Percentiles rank a stretch among this genome's conserved stretches.
phyloP scores from a whole-genome alignment of 2,113 vertebrate genomes.

The Vulpes vulpes region DNA sequence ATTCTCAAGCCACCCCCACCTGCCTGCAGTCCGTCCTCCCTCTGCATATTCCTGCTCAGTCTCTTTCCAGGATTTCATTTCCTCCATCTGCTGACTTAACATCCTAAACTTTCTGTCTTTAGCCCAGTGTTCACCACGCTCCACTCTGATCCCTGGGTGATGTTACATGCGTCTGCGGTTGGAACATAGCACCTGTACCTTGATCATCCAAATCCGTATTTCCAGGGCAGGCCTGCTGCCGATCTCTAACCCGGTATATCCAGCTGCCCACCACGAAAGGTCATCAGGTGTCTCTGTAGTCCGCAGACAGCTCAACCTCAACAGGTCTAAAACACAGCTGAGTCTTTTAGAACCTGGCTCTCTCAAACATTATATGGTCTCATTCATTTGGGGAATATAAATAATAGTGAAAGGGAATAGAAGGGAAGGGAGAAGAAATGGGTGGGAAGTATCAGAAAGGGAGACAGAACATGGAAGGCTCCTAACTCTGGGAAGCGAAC shows the following conservation, averaged over 20 bases:
- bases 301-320: not conserved
- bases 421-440: no score
- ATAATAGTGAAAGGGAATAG: no score
- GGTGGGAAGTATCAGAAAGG: no score
- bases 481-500: no score
- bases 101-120: slow-evolving; percentile 6
- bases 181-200: not conserved
- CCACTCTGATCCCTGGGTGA: not conserved
- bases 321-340: not conserved
- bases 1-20: not conserved
- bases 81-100: not conserved
- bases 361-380: not conserved
- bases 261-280: not conserved
- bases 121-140: not conserved
- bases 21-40: not conserved
- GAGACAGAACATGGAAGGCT: no score
- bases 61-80: not conserved
- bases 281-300: not conserved
- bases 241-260: not conserved
- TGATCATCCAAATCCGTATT: not conserved
- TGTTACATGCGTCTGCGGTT: not conserved
- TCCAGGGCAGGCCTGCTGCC: not conserved
- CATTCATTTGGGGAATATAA: no score
- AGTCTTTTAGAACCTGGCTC: not conserved
- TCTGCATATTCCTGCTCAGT: not conserved